Conservation (phyloP, 2,113 vertebrate species). For the Brachyhypopomus gauderio region DNA sequence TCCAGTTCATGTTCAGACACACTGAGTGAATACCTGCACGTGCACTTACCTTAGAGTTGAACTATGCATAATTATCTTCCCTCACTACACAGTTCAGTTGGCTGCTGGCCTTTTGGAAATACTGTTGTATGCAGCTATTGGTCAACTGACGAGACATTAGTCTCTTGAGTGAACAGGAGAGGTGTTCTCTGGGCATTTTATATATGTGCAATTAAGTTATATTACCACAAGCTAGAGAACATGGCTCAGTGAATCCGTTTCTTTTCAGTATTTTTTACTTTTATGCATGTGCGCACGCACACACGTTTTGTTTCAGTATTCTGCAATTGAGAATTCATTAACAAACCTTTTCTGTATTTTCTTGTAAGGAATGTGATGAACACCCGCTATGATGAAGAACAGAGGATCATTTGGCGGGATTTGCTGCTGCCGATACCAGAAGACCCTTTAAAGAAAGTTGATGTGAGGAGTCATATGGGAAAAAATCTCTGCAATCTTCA, state of each 20-base stretch:
- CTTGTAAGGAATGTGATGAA: constrained; percentile 60
- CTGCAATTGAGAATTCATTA: neutral
- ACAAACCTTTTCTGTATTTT: neutral
- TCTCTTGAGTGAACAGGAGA: too few relatives aligned
- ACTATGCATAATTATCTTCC: neutral
- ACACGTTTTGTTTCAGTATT: neutral
- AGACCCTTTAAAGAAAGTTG: constrained; percentile 66
- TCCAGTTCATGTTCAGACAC: neutral
- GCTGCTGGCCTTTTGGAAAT: neutral
- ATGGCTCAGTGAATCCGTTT: too few relatives aligned
- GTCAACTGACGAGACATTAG: neutral
- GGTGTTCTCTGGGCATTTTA: neutral
- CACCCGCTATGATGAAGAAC: constrained; percentile 55
- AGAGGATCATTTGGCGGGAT: constrained; percentile 61
- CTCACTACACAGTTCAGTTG: neutral
- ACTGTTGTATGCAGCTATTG: neutral
- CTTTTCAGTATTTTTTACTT: too few relatives aligned
- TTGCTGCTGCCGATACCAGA: constrained; percentile 69
- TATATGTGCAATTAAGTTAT: neutral
- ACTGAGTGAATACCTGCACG: neutral
- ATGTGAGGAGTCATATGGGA: constrained; percentile 60
- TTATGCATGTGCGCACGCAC: neutral
- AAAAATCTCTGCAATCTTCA: neutral
- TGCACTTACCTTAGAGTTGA: neutral
- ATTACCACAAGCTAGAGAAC: too few relatives aligned